These are phyloP conservation scores for Australoheros scitulus DNA, from an alignment of 2,113 vertebrate species.

Conservation along the genomic window DNA sequence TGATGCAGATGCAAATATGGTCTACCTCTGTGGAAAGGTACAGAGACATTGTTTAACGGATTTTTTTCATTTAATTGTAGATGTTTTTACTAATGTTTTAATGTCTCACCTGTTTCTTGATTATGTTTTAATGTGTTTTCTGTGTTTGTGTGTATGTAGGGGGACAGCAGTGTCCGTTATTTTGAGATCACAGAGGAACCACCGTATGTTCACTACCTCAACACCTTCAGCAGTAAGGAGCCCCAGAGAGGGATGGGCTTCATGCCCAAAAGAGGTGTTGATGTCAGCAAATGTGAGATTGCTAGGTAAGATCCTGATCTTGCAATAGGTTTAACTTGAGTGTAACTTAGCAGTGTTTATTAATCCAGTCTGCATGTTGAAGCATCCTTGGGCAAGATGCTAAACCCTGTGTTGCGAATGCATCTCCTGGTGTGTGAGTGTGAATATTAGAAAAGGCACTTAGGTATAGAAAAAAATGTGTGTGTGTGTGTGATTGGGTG, in stretches of 20 bases:
- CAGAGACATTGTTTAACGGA: not conserved
- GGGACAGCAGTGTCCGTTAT: conserved; percentile 97
- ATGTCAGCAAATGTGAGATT: conserved; percentile 97
- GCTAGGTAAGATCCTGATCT: conserved; percentile 83
- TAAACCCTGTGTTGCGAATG: not conserved
- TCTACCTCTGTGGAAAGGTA: conserved; percentile 98
- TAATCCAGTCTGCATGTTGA: too few relatives aligned
- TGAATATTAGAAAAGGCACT: not conserved
- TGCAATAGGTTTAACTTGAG: not conserved
- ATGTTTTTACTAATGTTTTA: not conserved
- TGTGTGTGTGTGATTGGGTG: too few relatives aligned
- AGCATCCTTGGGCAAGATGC: not conserved
- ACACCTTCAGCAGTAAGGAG: conserved; percentile 96
- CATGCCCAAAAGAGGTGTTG: conserved; percentile 96
- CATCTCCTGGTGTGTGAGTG: not conserved
- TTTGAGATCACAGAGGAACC: conserved; percentile 96
- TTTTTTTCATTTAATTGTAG: not conserved
- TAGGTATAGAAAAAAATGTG: not conserved
- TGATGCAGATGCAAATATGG: conserved; percentile 91
- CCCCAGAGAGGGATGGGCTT: conserved; percentile 97
- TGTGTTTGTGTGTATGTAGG: conserved; percentile 72
- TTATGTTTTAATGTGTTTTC: not conserved
- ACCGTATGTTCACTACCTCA: conserved; percentile 95
- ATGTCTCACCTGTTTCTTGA: not conserved
- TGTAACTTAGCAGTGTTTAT: not conserved